Conservation (phyloP, 2,888 invertebrate species). For the Diabrotica balteata region DNA sequence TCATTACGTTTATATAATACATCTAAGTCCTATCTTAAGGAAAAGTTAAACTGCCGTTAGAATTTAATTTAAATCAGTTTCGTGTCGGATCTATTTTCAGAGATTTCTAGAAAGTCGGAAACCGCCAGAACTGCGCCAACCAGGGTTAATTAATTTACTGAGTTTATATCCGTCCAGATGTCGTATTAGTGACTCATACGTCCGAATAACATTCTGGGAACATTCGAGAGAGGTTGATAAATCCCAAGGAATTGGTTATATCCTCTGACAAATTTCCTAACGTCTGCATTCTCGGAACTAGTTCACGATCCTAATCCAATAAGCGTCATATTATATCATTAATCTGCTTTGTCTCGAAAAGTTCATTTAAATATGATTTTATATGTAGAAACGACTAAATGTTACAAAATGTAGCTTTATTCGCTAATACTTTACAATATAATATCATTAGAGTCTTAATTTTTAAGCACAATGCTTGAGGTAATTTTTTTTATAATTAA, state of each 20-base stretch:
- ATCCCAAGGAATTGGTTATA: conserved; percentile 6
- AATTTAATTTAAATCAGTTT: background rate
- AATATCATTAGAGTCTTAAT: too few relatives aligned
- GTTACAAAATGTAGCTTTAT: too few relatives aligned
- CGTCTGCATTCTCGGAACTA: background rate
- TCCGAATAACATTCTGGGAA: conserved; percentile 11
- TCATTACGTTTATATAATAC: too few relatives aligned
- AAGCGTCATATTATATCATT: background rate
- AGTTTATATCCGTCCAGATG: conserved; percentile 21
- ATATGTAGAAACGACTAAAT: too few relatives aligned
- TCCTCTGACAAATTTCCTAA: conserved; percentile 1
- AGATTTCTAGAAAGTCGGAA: background rate
- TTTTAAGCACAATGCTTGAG: too few relatives aligned
- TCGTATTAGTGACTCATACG: conserved; percentile 18
- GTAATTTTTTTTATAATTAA: too few relatives aligned
- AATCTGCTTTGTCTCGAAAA: background rate
- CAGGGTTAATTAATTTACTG: conserved; percentile 22
- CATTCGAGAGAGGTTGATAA: conserved; percentile 17
- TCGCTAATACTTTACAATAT: too few relatives aligned
- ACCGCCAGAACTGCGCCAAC: background rate
- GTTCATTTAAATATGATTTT: too few relatives aligned
- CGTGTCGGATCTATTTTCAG: background rate
- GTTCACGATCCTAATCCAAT: background rate
- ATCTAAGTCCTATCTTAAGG: background rate
- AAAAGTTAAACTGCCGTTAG: background rate